phyloP scores from a whole-genome alignment of 2,888 invertebrate genomes.

The Mechanitis mazaeus region DNA sequence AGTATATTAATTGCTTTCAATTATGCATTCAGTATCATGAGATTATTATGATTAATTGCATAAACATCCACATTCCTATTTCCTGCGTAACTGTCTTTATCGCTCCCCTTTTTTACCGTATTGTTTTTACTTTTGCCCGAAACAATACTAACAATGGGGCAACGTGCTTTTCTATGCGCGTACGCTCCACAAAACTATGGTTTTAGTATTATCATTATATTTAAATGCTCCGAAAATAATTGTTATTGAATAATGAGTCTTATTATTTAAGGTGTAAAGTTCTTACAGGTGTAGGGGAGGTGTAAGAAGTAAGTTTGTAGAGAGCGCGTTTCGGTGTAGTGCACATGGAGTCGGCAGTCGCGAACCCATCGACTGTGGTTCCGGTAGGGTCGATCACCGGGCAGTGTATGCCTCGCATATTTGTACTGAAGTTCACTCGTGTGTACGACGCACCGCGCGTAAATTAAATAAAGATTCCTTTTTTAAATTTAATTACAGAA shows the following conservation, averaged over 20 bases:
- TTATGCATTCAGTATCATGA: constrained; percentile 5
- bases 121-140: constrained; percentile 52
- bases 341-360: constrained; percentile 71
- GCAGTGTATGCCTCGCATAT: constrained; percentile 55
- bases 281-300: not conserved
- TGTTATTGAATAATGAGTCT: constrained; percentile 31
- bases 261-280: constrained; percentile 25
- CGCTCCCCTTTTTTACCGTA: constrained; percentile 44
- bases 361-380: constrained; percentile 73
- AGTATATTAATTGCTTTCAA: not conserved
- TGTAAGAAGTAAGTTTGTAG: constrained; percentile 40
- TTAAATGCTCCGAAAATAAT: constrained; percentile 19
- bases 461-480: constrained; percentile 35
- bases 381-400: constrained; percentile 76
- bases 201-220: constrained; percentile 49
- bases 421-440: constrained; percentile 42
- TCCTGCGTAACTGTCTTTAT: constrained; percentile 56
- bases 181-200: constrained; percentile 68
- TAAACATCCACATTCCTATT: constrained; percentile 42
- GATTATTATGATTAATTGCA: constrained; percentile 28
- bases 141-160: constrained; percentile 59
- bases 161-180: constrained; percentile 63
- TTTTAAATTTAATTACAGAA: not conserved
- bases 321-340: constrained; percentile 68
- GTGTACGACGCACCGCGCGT: constrained; percentile 50